phyloP scores from a whole-genome alignment of 1,140 invertebrate species.

The Rhopalosiphum maidis region DNA sequence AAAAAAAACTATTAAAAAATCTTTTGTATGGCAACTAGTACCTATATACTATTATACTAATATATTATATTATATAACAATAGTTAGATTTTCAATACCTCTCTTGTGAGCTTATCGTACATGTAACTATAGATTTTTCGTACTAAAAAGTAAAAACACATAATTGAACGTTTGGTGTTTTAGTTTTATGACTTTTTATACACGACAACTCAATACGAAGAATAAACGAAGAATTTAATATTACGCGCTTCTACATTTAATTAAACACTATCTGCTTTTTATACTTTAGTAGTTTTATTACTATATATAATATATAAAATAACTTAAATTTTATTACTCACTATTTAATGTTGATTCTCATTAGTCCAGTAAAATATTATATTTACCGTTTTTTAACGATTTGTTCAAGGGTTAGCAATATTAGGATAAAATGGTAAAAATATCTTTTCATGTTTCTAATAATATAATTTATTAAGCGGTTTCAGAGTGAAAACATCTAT shows the following conservation, averaged over 20 bases:
- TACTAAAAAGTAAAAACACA: background rate
- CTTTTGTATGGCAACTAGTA: background rate
- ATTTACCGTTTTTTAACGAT: background rate
- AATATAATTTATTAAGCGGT: background rate
- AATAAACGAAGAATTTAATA: background rate
- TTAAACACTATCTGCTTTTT: background rate
- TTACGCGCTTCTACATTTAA: background rate
- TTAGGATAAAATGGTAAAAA: background rate
- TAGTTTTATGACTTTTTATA: background rate
- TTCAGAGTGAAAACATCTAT: background rate
- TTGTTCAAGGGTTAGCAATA: background rate
- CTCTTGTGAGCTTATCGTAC: too few species aligned
- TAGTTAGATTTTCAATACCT: too few species aligned
- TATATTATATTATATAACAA: too few species aligned
- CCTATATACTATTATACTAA: background rate
- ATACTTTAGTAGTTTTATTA: constrained; percentile 6
- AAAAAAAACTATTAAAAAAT: background rate
- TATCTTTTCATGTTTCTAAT: background rate
- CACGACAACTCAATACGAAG: background rate
- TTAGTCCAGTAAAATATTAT: background rate
- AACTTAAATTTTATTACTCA: background rate
- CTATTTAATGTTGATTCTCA: background rate
- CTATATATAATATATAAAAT: background rate
- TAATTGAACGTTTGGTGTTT: background rate
- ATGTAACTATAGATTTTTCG: background rate